Percentiles rank a stretch among this genome's conserved stretches.
Evolutionary conservation across 2,888 invertebrate genomes (phyloP).

Genomic region (Andrena hattorfiana): DNA sequence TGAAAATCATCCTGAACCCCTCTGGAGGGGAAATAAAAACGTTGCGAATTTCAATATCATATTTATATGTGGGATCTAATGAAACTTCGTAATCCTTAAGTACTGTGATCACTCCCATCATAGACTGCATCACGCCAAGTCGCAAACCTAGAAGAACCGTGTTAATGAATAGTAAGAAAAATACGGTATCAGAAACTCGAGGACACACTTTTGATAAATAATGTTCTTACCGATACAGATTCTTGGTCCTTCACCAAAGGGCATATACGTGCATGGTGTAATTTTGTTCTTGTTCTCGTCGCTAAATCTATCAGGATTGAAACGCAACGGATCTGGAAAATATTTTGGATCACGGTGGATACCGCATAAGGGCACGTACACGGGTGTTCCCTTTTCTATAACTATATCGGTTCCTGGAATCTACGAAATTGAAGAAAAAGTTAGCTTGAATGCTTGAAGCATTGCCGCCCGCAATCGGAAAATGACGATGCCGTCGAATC

Average conservation of each 20-base stretch:
- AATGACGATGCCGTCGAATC: not conserved
- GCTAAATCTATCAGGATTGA: constrained; percentile 79
- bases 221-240: constrained; percentile 73
- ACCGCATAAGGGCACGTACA: constrained; percentile 72
- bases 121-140: constrained; percentile 72
- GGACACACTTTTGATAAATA: not conserved
- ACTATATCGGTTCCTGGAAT: constrained; percentile 76
- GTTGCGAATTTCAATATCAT: constrained; percentile 55
- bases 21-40: constrained; percentile 59
- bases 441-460: not conserved
- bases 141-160: constrained; percentile 67
- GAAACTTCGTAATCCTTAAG: constrained; percentile 74
- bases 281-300: constrained; percentile 76
- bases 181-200: not conserved
- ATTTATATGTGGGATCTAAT: constrained; percentile 63
- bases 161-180: not conserved
- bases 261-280: constrained; percentile 72
- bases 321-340: constrained; percentile 69
- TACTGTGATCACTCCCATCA: constrained; percentile 74
- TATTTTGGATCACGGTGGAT: constrained; percentile 75
- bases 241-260: constrained; percentile 79
- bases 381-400: constrained; percentile 75
- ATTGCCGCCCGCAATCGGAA: no score
- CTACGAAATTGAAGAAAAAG: constrained; percentile 38
- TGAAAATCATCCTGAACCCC: constrained; percentile 45